Base-by-base conservation (phyloP, 2,797 vertebrate species). In the Calcarius lapponicus region DNA sequence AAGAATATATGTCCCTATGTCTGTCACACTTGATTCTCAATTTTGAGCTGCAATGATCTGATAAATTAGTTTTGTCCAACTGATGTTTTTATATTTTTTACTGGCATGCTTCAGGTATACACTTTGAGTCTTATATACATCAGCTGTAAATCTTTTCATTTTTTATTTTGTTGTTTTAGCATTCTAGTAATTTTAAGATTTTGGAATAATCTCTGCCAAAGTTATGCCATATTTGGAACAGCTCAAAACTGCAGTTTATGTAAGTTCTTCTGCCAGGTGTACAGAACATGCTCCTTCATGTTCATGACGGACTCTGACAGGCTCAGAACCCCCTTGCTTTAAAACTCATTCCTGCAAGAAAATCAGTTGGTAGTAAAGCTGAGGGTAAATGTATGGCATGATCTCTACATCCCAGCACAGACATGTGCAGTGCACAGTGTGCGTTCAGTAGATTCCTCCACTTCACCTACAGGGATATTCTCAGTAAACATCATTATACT, bases 21-120 rank as follows among this genome's bases (percentile, higher is more conserved):
- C 45, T 94, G 84, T 80, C 79, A 76, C 34, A 34, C 71, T 65
- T 32, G 32, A 64, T 53, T 88, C 50, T 93, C 42, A 66, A n/a
- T 86, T 96, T 91, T 86, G 53, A 93, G 53, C 64, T 64, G 65
- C 48, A 80, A 4, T 71, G 74, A 72, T 88, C 28, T 54, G 80
- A n/a, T 67, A 93, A 94, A 47, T 86, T 84, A 57, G 36, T 73
- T 95, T 76, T 74, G 78, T 64, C 42, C 81, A 89, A 61, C 12
- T 38, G 56, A 65, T 71, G 24, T 83, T 91, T 89, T 90, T 38
- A 21, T 74, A 78, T 40, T 74, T 92, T 91, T 87, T 89, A 53
- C 79, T 71, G 42, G 19, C 16, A 29, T 74, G 34, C 57, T 71
- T 95, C 75, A 87, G 9, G 67, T 62, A 38, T 12, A 80, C 10